Conservation (phyloP, 2,888 invertebrate species). For the Pristionchus fissidentatus region DNA sequence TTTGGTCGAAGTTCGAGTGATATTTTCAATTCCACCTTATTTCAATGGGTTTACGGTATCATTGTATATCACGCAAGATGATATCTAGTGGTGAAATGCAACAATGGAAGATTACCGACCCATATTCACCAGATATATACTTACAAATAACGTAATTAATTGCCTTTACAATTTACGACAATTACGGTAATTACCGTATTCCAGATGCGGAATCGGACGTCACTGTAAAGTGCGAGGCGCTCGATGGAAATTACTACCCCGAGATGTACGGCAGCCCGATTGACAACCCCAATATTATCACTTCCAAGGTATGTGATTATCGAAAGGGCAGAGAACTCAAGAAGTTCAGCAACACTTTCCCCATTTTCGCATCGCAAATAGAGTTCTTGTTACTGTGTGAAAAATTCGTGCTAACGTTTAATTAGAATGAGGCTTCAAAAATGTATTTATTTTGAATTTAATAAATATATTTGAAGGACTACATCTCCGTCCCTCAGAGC, state of each 20-base stretch:
- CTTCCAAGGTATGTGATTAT: conserved; percentile 58
- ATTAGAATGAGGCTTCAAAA: not conserved
- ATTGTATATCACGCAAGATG: too few species aligned
- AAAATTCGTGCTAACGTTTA: not conserved
- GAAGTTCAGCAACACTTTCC: not conserved
- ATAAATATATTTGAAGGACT: conserved; percentile 68
- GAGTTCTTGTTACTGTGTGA: not conserved
- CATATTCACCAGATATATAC: too few species aligned
- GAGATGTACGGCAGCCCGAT: conserved; percentile 71
- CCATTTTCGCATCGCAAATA: too few species aligned
- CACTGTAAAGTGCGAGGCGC: conserved; percentile 72
- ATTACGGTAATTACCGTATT: too few species aligned
- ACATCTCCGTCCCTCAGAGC: conserved; percentile 74
- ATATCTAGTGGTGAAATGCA: too few species aligned
- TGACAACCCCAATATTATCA: conserved; percentile 62
- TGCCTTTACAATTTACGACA: too few species aligned
- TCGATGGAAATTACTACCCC: conserved; percentile 71
- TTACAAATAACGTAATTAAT: too few species aligned
- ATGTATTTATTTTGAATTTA: too few species aligned
- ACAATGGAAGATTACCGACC: too few species aligned
- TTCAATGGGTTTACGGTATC: too few species aligned
- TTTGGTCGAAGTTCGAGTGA: too few species aligned
- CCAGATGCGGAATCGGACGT: conserved; percentile 73
- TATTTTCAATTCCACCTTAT: too few species aligned
- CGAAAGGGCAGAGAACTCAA: not conserved